These are phyloP conservation scores for Drosophila nr. perissopoda DNA, from an alignment of 2,888 invertebrate genomes.

Conservation along the genomic window DNA sequence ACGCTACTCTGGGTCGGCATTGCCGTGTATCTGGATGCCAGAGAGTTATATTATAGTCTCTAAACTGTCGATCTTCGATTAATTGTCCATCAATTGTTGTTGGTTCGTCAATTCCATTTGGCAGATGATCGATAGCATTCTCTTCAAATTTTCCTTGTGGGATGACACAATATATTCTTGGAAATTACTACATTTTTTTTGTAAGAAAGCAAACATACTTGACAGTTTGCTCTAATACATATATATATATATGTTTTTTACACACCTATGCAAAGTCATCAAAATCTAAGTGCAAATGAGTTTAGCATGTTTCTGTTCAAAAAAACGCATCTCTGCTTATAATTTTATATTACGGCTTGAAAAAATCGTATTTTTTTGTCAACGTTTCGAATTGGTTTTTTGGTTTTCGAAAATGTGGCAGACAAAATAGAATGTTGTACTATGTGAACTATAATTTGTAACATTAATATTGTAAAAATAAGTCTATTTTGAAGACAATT, in stretches of 20 bases:
- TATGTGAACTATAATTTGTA: neutral
- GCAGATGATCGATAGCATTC: no score
- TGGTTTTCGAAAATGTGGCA: neutral
- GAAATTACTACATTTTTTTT: no score
- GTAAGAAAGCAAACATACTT: no score
- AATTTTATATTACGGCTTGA: neutral
- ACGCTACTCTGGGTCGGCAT: constrained; percentile 92
- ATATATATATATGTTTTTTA: no score
- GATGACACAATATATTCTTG: no score
- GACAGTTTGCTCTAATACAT: no score
- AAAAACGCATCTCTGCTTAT: neutral
- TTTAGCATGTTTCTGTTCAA: neutral
- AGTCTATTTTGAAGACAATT: neutral
- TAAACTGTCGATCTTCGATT: constrained; percentile 33
- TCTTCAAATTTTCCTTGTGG: no score
- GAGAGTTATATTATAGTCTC: constrained; percentile 86
- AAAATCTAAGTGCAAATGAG: neutral
- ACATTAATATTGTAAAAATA: neutral
- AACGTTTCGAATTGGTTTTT: neutral
- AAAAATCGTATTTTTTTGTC: neutral
- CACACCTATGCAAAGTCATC: neutral
- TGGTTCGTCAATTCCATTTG: no score
- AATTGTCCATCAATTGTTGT: no score
- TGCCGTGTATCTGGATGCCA: constrained; percentile 91
- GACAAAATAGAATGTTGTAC: neutral